These are phyloP conservation scores for Illadopsis cleaveri DNA, from an alignment of 2,113 vertebrate genomes.

Conservation along the genomic window DNA sequence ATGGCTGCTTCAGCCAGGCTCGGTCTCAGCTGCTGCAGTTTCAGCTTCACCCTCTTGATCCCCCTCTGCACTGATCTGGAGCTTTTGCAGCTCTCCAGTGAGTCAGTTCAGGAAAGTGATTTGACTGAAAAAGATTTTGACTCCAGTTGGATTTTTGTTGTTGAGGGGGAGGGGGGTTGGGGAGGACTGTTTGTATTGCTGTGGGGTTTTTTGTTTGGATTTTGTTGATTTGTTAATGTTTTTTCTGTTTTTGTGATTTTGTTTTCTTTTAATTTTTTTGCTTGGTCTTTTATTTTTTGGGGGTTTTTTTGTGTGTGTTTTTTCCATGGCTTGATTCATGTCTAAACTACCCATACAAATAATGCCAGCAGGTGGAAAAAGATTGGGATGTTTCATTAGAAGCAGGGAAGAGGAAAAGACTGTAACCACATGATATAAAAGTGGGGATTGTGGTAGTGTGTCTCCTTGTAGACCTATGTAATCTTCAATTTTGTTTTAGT, in stretches of 20 bases:
- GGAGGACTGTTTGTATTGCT: neutral
- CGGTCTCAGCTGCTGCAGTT: accelerated
- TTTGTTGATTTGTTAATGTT: neutral
- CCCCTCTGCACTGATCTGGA: neutral
- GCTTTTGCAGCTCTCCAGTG: neutral
- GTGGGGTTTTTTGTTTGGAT: neutral
- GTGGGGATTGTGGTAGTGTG: accelerated
- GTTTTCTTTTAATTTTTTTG: too few relatives aligned
- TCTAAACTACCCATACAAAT: neutral
- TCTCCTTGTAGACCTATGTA: neutral
- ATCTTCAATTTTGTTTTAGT: neutral
- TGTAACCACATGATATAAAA: neutral
- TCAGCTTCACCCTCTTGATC: neutral
- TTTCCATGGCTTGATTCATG: neutral
- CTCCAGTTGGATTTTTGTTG: neutral
- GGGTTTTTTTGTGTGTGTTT: neutral
- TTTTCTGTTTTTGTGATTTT: neutral
- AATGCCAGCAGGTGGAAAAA: neutral
- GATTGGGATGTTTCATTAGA: neutral
- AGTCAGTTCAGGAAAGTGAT: neutral
- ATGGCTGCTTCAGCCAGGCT: neutral
- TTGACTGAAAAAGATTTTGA: neutral
- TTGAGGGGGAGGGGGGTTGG: accelerated
- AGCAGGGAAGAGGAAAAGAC: neutral
- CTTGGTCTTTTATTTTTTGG: too few relatives aligned